Percentiles rank a stretch among this genome's conserved stretches.
Conservation (phyloP, 1,140 invertebrate genomes). For the Drosophila baimaii region DNA sequence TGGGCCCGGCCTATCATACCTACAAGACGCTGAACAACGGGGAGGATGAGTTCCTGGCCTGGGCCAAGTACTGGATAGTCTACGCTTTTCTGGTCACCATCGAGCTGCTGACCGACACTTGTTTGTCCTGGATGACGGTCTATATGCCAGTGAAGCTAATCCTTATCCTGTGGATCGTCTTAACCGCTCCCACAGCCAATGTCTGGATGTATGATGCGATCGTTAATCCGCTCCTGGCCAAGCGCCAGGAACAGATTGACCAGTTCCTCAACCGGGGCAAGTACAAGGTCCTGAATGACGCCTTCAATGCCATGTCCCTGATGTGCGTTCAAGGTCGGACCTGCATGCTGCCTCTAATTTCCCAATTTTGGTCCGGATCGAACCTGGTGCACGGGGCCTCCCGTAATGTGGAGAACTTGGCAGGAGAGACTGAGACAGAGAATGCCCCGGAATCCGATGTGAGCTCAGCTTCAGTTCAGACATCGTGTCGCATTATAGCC, state of each 20-base stretch:
- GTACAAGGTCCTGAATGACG: constrained; percentile 34
- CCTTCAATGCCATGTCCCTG: background rate
- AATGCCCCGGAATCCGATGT: constrained; percentile 1
- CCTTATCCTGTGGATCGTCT: constrained; percentile 55
- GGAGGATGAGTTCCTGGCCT: constrained; percentile 27
- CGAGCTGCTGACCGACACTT: constrained; percentile 44
- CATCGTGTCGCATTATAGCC: constrained; percentile 2
- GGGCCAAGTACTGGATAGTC: constrained; percentile 68
- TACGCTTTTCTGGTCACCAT: constrained; percentile 50
- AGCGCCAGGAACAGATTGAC: constrained; percentile 47
- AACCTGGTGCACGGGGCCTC: too few species aligned
- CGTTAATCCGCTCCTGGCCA: constrained; percentile 42
- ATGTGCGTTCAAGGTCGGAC: background rate
- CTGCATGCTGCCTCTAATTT: constrained; percentile 10
- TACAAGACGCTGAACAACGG: constrained; percentile 33
- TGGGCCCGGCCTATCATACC: constrained; percentile 60
- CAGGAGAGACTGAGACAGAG: background rate
- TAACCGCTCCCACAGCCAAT: constrained; percentile 54
- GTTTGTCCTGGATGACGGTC: constrained; percentile 60
- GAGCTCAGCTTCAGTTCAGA: background rate
- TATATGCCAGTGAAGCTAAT: constrained; percentile 55
- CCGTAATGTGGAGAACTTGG: background rate
- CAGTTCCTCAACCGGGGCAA: constrained; percentile 46
- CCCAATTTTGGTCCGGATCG: constrained; percentile 19
- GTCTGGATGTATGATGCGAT: constrained; percentile 66